A percentile compares a stretch with the other conserved stretches of the same genome.
These are phyloP conservation scores for Bombus polaris DNA, from an alignment of 1,140 invertebrate species.

Conservation along the genomic window DNA sequence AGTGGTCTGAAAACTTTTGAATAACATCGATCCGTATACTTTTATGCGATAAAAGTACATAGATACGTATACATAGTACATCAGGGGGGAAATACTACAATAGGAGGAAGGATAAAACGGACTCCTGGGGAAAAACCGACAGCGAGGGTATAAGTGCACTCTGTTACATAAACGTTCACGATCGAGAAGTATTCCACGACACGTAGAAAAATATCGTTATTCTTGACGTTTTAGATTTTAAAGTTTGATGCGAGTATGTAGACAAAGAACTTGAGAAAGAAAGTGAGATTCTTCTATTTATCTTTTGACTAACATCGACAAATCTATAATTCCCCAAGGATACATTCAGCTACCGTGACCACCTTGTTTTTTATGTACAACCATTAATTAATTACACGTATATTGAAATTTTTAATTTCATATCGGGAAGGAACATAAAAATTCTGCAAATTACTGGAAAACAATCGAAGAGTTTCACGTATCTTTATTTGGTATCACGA, in stretches of 20 bases:
- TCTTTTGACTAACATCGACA: too few species aligned
- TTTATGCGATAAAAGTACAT: neutral
- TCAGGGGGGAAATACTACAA: neutral
- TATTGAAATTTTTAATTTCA: too few species aligned
- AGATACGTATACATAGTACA: neutral
- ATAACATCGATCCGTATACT: neutral
- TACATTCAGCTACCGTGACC: too few species aligned
- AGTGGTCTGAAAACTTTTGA: neutral
- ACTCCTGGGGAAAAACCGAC: slow-evolving; percentile 2
- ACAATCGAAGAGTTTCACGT: neutral
- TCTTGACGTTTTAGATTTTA: neutral
- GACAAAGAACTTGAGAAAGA: neutral
- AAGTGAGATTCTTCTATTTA: too few species aligned
- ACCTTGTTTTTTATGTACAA: too few species aligned
- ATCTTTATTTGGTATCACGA: neutral
- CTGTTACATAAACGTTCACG: slow-evolving; percentile 11
- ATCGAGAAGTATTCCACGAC: neutral
- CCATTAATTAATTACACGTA: too few species aligned
- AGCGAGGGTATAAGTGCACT: slow-evolving; percentile 2
- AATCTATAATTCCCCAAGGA: too few species aligned
- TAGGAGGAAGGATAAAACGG: slow-evolving; percentile 1
- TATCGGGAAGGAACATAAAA: too few species aligned
- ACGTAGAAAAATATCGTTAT: neutral
- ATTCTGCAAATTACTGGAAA: neutral
- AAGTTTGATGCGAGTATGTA: neutral